Evolutionary conservation across 2,797 vertebrate species (phyloP).

Genomic region (Emys orbicularis): DNA sequence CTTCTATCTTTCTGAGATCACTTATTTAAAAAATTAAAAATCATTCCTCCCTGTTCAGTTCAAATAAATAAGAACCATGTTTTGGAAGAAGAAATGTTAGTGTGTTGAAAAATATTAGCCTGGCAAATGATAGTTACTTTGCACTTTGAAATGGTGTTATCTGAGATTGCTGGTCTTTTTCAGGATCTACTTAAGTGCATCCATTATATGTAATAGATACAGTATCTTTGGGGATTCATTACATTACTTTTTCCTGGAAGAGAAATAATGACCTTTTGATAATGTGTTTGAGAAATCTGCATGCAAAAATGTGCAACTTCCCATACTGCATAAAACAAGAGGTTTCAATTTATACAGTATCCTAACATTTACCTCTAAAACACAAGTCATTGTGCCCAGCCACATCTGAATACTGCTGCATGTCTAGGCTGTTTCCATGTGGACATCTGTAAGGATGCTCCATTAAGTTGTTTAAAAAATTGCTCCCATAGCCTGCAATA

Average conservation of each 20-base stretch:
- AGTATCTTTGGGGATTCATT: constrained; percentile 60
- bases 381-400: constrained; percentile 23
- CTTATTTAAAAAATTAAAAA: background rate
- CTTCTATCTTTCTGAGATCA: background rate
- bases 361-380: constrained; percentile 46
- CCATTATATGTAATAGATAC: constrained; percentile 51
- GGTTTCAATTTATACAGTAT: constrained; percentile 28
- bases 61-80: background rate
- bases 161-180: constrained; percentile 48
- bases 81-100: constrained; percentile 16
- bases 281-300: constrained; percentile 57
- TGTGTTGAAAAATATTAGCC: background rate
- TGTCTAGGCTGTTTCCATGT: background rate
- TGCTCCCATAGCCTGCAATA: background rate
- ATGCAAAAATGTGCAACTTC: constrained; percentile 18
- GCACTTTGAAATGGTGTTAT: constrained; percentile 14
- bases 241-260: constrained; percentile 53
- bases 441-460: background rate
- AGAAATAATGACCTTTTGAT: constrained; percentile 51
- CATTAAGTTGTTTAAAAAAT: background rate
- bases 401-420: background rate
- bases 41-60: background rate
- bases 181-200: constrained; percentile 56
- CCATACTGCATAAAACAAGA: constrained; percentile 28
- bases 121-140: background rate